A percentile compares a stretch with the other conserved stretches of the same genome.
phyloP scores from a whole-genome alignment of 2,113 vertebrate species.

The Octodon degus region DNA sequence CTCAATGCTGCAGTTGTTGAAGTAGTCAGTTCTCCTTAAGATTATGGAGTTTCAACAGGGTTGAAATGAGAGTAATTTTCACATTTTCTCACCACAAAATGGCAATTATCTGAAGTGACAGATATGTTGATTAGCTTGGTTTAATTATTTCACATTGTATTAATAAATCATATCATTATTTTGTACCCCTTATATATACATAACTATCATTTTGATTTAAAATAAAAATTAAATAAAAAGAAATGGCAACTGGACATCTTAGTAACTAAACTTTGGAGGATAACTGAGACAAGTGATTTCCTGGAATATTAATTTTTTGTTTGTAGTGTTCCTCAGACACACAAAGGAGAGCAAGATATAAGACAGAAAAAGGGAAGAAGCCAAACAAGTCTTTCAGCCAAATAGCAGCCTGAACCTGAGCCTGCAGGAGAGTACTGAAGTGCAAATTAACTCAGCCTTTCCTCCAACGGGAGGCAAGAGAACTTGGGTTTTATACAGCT shows the following conservation, averaged over 20 bases:
- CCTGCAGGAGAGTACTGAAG: background rate
- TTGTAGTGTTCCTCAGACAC: background rate
- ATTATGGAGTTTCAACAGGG: background rate
- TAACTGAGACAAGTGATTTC: background rate
- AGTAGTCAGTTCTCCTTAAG: background rate
- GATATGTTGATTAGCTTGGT: background rate
- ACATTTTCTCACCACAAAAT: background rate
- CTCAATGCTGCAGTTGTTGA: background rate
- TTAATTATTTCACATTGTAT: background rate
- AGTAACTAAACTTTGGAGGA: background rate
- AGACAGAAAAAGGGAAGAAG: background rate
- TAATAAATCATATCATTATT: background rate
- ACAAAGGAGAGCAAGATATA: background rate
- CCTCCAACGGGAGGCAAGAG: background rate
- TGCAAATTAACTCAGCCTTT: constrained; percentile 7
- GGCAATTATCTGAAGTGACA: background rate
- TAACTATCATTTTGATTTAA: background rate
- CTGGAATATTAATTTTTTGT: background rate
- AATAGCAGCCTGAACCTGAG: background rate
- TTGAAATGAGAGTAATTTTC: constrained; percentile 16
- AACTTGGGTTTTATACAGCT: background rate
- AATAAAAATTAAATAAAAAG: background rate
- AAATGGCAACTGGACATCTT: background rate
- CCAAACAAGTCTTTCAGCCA: background rate
- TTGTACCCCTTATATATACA: background rate